Percentiles rank a stretch among this genome's conserved stretches.
Conservation (phyloP, 2,113 vertebrate species). For the Sceloporus tristichus region DNA sequence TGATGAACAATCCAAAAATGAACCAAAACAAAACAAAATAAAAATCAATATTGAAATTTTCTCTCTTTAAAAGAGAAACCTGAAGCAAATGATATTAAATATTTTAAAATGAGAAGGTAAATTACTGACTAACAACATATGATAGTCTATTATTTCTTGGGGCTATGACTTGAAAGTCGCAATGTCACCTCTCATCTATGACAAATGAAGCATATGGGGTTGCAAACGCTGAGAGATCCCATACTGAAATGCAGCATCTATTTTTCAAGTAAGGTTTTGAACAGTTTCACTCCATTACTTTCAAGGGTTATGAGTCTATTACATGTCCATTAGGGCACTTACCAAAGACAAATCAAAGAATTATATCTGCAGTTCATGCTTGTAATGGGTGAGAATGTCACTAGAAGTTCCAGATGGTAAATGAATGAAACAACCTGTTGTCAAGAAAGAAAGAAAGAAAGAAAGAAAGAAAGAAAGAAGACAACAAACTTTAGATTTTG, state of each 20-base stretch:
- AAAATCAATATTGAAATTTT: not conserved
- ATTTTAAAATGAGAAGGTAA: not conserved
- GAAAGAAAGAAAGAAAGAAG: not conserved
- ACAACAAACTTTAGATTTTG: constrained; percentile 27
- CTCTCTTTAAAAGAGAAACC: not conserved
- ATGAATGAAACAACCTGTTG: constrained; percentile 27
- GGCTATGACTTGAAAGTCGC: not conserved
- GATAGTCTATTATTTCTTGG: constrained; percentile 9
- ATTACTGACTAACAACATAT: not conserved
- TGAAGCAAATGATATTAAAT: not conserved
- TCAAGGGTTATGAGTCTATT: constrained; percentile 44
- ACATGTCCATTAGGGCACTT: constrained; percentile 45
- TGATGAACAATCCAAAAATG: constrained; percentile 49
- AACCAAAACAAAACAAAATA: not conserved
- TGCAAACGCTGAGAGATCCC: constrained; percentile 32
- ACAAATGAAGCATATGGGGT: constrained; percentile 2
- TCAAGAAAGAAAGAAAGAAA: not conserved
- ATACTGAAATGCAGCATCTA: constrained; percentile 32
- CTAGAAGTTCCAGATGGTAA: constrained; percentile 34
- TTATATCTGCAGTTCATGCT: constrained; percentile 46
- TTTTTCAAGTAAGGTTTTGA: constrained; percentile 53
- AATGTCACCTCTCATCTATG: not conserved
- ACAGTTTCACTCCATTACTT: constrained; percentile 49
- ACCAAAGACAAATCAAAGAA: constrained; percentile 58
- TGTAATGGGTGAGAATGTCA: constrained; percentile 47